Evolutionary conservation across 2,797 vertebrate species (phyloP), one percentile per base, ranked within the genome.

Genomic region (Rhinogobio ventralis): DNA sequence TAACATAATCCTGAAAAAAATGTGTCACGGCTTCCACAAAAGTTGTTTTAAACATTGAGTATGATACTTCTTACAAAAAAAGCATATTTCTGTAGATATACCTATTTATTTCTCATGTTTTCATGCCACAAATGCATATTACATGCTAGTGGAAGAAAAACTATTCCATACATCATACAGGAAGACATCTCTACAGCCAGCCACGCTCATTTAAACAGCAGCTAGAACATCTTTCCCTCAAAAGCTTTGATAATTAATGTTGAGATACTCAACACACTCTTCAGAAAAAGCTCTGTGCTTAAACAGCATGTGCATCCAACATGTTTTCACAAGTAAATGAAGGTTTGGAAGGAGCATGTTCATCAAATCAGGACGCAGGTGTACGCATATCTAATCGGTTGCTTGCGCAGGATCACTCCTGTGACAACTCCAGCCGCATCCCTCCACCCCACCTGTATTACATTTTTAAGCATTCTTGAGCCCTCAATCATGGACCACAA

Each of bases 171-270:
- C 33, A 57, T 64, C 57, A 64, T 23, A 19, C n/a, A 62, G 39
- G 57, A 78, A 30, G 15, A 46, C 2, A 5, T 79, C 39, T 23
- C 55, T 19, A 46, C 76, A 46, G 7, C 39, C 14, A 15, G 5
- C 10, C 23, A 0, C 7, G 39, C 33, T 71, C 5, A 15, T n/a
- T 68, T 39, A 39, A 36, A 36, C 67, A 68, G 77, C n/a, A 33
- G 15, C 20, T 11, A 64, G 10, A 79, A 30, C 42, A 49, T 60
- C 10, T 45, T 71, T 25, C 33, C 51, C 33, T 55, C 8, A 57
- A 64, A 30, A 17, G 68, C 55, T 62, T 81, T 73, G 39, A 20
- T 83, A 55, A 45, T 83, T 51, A 66, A 66, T 75, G 71, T 42
- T 51, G 3, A 57, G 42, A 19, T 28, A 57, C 67, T 73, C n/a